Percentiles rank a stretch among this genome's conserved stretches.
Conservation (phyloP, 2,888 invertebrate species). For the Caradrina kadenii region DNA sequence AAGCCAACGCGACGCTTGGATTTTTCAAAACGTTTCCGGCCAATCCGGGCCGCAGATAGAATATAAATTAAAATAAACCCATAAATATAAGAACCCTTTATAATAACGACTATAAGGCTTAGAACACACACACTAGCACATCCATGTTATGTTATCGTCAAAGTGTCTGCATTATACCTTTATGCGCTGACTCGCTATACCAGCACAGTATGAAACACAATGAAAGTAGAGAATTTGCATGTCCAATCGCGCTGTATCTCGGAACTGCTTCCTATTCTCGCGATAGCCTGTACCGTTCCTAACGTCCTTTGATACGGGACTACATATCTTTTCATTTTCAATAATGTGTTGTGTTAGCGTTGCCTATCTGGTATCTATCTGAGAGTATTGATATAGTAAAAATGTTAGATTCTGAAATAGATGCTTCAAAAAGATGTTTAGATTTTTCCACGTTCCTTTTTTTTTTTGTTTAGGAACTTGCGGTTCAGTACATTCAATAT, state of each 20-base stretch:
- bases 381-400: slow-evolving; percentile 15
- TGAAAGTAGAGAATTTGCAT: slow-evolving; percentile 52
- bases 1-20: too few species aligned
- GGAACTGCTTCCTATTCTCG: slow-evolving; percentile 35
- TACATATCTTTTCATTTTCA: slow-evolving; percentile 22
- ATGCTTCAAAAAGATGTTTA: not conserved
- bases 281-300: slow-evolving; percentile 9
- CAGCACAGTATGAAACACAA: slow-evolving; percentile 28
- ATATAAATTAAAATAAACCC: not conserved
- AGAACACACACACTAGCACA: slow-evolving; percentile 1
- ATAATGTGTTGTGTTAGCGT: slow-evolving; percentile 48
- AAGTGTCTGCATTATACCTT: slow-evolving; percentile 42
- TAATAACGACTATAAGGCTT: slow-evolving; percentile 6
- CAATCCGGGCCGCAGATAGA: too few species aligned
- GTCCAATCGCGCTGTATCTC: slow-evolving; percentile 38
- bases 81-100: not conserved
- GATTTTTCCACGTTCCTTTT: too few species aligned
- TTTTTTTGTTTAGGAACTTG: too few species aligned
- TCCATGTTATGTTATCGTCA: slow-evolving; percentile 43
- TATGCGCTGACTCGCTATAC: slow-evolving; percentile 11
- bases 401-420: slow-evolving; percentile 10
- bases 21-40: too few species aligned
- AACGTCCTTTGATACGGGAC: slow-evolving; percentile 31
- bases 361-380: slow-evolving; percentile 18
- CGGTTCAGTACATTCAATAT: too few species aligned